Evolutionary conservation across 1,140 invertebrate species (phyloP).

Genomic region (Rhagoletis pomonella): DNA sequence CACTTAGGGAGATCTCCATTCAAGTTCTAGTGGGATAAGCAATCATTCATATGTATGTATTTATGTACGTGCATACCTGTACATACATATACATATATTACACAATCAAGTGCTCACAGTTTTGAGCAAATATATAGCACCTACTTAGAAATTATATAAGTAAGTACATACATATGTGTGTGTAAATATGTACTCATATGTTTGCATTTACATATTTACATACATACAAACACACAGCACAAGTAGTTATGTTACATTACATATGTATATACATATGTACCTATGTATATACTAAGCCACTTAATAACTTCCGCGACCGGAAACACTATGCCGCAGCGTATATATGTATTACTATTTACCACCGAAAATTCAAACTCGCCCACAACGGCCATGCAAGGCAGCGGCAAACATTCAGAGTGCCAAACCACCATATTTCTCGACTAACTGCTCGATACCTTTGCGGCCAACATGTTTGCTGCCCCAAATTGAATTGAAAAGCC

Average conservation of each 20-base stretch:
- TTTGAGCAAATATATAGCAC: no score
- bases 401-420: not conserved
- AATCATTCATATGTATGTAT: no score
- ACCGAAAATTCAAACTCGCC: conserved; percentile 7
- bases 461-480: not conserved
- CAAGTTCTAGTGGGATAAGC: no score
- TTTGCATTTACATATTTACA: not conserved
- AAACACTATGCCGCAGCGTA: not conserved
- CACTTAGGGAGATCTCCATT: no score
- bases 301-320: conserved; percentile 39
- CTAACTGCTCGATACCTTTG: not conserved
- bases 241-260: not conserved
- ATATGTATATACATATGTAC: not conserved
- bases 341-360: not conserved
- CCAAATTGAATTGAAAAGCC: not conserved
- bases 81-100: not conserved
- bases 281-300: not conserved
- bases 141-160: no score
- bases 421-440: not conserved
- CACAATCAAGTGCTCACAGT: no score
- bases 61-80: no score
- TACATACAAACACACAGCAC: not conserved
- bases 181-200: no score
- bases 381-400: not conserved
- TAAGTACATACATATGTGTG: no score